Conservation (phyloP, 2,888 invertebrate species). For the Catocala fraxini region DNA sequence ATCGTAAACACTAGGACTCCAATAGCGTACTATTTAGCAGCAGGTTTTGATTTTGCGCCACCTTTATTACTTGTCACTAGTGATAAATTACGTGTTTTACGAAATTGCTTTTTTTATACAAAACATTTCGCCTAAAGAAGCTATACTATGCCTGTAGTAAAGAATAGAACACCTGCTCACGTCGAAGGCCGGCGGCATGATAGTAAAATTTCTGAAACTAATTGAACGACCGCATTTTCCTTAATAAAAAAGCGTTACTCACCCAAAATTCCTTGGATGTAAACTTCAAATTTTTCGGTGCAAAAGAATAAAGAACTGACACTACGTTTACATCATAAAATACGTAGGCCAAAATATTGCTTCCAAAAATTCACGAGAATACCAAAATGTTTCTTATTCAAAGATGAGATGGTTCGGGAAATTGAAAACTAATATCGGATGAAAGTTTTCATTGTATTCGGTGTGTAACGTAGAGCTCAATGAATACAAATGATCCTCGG, state of each 20-base stretch:
- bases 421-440: constrained; percentile 71
- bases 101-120: too few relatives aligned
- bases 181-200: too few relatives aligned
- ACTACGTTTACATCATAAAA: constrained; percentile 9
- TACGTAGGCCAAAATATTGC: constrained; percentile 5
- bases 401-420: constrained; percentile 54
- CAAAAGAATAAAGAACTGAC: constrained; percentile 1
- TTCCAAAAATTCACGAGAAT: constrained; percentile 18
- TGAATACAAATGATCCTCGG: constrained; percentile 52
- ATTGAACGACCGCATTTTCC: neutral
- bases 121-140: too few relatives aligned
- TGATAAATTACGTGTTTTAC: too few relatives aligned
- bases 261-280: constrained; percentile 3
- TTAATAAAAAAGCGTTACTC: constrained; percentile 2
- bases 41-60: too few relatives aligned
- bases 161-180: too few relatives aligned
- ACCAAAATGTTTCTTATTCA: constrained; percentile 46
- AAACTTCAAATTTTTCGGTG: constrained; percentile 5
- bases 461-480: constrained; percentile 49
- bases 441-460: constrained; percentile 63
- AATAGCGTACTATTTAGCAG: too few relatives aligned
- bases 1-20: too few relatives aligned
- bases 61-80: too few relatives aligned
- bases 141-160: too few relatives aligned
- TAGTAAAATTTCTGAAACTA: neutral